Conservation (phyloP, 2,113 vertebrate genomes). For the Pomatorhinus ruficollis region DNA sequence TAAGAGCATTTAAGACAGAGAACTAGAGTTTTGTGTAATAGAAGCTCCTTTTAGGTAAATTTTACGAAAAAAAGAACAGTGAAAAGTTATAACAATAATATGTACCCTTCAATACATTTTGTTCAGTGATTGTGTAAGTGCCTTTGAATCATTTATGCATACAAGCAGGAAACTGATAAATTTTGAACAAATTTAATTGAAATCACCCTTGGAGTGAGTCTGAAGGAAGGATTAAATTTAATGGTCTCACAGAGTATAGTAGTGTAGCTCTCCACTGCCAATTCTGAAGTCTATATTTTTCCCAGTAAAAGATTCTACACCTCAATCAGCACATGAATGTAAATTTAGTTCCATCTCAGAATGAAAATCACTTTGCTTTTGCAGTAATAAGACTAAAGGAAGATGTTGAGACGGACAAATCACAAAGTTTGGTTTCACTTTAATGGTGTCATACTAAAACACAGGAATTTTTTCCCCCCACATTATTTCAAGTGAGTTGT, state of each 20-base stretch:
- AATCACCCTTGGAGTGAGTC: conserved; percentile 77
- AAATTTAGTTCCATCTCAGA: conserved; percentile 66
- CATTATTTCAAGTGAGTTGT: neutral
- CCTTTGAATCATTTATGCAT: conserved; percentile 79
- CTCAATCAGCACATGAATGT: conserved; percentile 43
- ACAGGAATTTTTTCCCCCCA: neutral
- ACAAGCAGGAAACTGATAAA: conserved; percentile 77
- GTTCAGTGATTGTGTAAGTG: conserved; percentile 62
- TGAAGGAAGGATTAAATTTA: conserved; percentile 74
- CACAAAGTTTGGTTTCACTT: neutral
- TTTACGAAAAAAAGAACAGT: conserved; percentile 38
- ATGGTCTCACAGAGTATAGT: conserved; percentile 61
- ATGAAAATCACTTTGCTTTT: conserved; percentile 39
- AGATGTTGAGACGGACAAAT: conserved; percentile 50
- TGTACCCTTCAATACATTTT: conserved; percentile 46
- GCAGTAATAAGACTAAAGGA: conserved; percentile 60
- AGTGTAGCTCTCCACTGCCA: neutral
- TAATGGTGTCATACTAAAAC: neutral
- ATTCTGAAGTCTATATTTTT: conserved; percentile 59
- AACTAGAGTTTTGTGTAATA: conserved; percentile 52
- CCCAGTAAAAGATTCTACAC: conserved; percentile 54
- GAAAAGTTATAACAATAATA: conserved; percentile 72
- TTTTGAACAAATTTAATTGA: conserved; percentile 82
- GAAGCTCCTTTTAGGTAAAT: conserved; percentile 63
- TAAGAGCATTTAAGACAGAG: neutral